phyloP scores from a whole-genome alignment of 2,113 vertebrate genomes.

The Bungarus multicinctus region DNA sequence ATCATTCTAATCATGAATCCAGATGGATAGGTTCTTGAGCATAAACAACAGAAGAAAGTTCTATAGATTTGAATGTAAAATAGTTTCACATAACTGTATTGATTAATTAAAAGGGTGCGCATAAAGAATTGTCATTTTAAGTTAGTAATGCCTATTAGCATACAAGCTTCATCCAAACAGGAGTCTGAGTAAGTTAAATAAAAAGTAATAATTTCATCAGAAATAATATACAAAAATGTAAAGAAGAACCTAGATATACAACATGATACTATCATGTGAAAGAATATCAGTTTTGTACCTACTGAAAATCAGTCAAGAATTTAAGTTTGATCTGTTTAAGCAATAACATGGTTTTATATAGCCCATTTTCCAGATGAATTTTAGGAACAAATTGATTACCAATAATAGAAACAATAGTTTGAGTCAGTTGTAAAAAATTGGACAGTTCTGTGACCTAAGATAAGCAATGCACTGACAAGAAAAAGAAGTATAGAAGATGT shows the following conservation, averaged over 20 bases:
- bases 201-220: background rate
- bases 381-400: constrained; percentile 51
- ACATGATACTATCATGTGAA: constrained; percentile 6
- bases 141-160: background rate
- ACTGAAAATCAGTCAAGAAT: background rate
- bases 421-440: constrained; percentile 10
- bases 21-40: background rate
- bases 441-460: background rate
- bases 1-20: background rate
- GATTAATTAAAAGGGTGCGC: background rate
- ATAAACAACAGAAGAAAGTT: constrained; percentile 6
- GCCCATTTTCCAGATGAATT: constrained; percentile 49
- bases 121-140: background rate
- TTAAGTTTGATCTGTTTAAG: background rate
- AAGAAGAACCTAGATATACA: background rate
- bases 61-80: background rate
- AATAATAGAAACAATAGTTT: background rate
- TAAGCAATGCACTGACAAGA: background rate
- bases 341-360: constrained; percentile 29
- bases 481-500: background rate
- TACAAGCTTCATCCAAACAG: background rate
- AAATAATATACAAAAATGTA: background rate
- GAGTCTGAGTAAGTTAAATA: background rate
- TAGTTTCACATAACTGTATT: background rate
- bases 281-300: constrained; percentile 12